phyloP scores from a whole-genome alignment of 2,797 vertebrate genomes.

The Chlorospingus flavigularis region DNA sequence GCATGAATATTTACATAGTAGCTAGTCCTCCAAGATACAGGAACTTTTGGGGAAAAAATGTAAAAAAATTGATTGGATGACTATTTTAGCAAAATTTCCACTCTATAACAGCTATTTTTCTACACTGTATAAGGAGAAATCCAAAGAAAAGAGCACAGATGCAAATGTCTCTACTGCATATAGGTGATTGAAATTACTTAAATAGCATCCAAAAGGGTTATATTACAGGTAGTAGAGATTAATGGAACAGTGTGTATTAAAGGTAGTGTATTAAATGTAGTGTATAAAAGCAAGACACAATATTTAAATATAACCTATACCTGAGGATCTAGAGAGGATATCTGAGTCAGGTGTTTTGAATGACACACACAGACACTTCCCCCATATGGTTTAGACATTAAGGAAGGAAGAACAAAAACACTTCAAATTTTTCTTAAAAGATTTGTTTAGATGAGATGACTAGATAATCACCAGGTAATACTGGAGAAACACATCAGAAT shows the following conservation, averaged over 20 bases:
- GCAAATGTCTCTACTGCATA: not conserved
- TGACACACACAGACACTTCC: not conserved
- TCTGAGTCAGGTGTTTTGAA: not conserved
- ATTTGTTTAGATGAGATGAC: not conserved
- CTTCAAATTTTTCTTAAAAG: not conserved
- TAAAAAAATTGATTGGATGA: not conserved
- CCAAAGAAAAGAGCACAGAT: not conserved
- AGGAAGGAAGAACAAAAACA: not conserved
- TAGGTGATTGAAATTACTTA: not conserved
- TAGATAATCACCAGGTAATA: not conserved
- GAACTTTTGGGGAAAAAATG: not conserved
- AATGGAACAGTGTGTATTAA: not conserved
- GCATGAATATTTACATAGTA: slow-evolving; percentile 17
- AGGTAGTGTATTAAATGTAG: not conserved
- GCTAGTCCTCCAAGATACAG: not conserved
- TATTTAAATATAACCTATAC: not conserved
- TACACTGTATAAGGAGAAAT: not conserved
- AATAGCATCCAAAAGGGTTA: not conserved
- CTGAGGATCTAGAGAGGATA: not conserved
- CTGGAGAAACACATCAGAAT: not conserved
- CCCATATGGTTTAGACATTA: not conserved
- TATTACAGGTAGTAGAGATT: not conserved
- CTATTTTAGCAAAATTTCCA: not conserved
- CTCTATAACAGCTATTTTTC: not conserved
- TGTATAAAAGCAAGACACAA: not conserved